These are phyloP conservation scores for Tachyglossus aculeatus DNA, from an alignment of 2,797 vertebrate species.

Conservation along the genomic window DNA sequence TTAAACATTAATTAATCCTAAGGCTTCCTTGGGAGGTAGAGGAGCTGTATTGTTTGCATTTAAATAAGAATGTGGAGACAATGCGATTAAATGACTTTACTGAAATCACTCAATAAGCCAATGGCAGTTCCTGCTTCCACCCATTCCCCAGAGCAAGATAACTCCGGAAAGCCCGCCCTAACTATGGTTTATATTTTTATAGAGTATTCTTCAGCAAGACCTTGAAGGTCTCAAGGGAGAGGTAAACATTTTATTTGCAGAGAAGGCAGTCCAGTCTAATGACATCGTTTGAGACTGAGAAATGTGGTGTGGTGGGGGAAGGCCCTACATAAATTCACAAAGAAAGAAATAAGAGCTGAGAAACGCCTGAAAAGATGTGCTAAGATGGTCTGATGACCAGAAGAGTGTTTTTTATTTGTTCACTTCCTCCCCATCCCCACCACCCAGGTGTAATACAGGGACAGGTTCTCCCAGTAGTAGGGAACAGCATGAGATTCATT, in stretches of 20 bases:
- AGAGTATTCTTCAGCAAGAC: background rate
- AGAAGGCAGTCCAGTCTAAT: conserved; percentile 7
- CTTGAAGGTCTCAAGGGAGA: background rate
- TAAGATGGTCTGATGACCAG: no score
- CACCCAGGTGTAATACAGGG: no score
- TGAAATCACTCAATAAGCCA: background rate
- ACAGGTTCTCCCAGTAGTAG: no score
- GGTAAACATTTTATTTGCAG: background rate
- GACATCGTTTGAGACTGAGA: background rate
- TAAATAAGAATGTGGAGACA: background rate
- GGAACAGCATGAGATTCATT: no score
- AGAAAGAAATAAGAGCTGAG: no score
- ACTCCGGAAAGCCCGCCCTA: background rate
- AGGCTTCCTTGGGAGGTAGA: background rate
- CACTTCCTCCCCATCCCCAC: no score
- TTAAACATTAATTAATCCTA: background rate
- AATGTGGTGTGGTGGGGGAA: background rate
- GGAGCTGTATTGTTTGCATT: no score
- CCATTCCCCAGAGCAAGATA: background rate
- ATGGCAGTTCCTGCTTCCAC: background rate
- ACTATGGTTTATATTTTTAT: background rate
- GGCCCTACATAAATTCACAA: background rate
- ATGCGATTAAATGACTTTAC: background rate
- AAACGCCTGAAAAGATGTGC: no score
- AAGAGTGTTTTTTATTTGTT: no score